These are phyloP conservation scores for Copidosoma aretas DNA, from an alignment of 2,888 invertebrate genomes.

Conservation along the genomic window DNA sequence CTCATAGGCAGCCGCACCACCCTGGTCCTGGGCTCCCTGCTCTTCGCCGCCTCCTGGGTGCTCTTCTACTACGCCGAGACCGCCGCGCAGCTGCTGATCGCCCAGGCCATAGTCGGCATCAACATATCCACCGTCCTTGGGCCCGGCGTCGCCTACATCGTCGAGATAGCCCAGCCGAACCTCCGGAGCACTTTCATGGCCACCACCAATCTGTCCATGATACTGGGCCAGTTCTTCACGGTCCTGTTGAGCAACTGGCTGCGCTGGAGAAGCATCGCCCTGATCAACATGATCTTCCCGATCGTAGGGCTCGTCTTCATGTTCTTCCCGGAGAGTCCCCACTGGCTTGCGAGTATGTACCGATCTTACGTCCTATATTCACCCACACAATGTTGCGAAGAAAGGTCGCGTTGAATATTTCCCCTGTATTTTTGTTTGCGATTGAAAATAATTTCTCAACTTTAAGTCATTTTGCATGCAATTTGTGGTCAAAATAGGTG, in stretches of 20 bases:
- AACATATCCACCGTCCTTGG: neutral
- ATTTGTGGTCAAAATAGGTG: too few relatives aligned
- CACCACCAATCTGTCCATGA: slow-evolving; percentile 66
- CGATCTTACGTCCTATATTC: neutral
- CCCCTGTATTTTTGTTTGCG: too few relatives aligned
- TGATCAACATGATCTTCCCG: slow-evolving; percentile 72
- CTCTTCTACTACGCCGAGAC: slow-evolving; percentile 14
- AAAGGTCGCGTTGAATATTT: too few relatives aligned
- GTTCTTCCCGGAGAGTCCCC: slow-evolving; percentile 80
- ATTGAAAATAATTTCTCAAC: too few relatives aligned
- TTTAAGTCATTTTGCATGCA: too few relatives aligned
- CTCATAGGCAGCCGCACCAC: neutral
- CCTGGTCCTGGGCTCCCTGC: neutral
- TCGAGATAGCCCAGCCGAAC: slow-evolving; percentile 11
- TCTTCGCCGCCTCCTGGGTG: neutral
- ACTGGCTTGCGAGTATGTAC: slow-evolving; percentile 75
- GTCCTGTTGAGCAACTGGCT: slow-evolving; percentile 76
- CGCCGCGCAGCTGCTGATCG: neutral
- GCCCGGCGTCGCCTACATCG: slow-evolving; percentile 9
- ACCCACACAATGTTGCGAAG: neutral
- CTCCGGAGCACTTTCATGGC: slow-evolving; percentile 13
- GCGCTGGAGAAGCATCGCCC: slow-evolving; percentile 75
- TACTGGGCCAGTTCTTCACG: slow-evolving; percentile 77
- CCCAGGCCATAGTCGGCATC: slow-evolving; percentile 2
- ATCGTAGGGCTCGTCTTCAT: slow-evolving; percentile 70